Conservation (phyloP, 1,140 invertebrate species). For the Uloborus diversus region DNA sequence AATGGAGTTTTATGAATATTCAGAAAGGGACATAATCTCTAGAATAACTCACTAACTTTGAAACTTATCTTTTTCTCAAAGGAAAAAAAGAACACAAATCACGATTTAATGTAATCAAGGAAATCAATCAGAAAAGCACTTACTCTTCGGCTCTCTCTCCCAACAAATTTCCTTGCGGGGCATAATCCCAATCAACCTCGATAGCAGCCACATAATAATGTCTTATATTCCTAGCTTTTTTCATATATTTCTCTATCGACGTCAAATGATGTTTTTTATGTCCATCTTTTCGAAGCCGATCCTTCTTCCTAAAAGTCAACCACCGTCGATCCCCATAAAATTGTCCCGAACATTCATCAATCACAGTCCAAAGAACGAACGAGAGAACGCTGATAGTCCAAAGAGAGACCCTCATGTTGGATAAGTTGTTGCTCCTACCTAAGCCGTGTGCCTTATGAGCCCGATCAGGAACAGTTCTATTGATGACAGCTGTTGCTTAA, state of each 20-base stretch:
- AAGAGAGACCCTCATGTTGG: constrained; percentile 22
- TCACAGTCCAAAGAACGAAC: constrained; percentile 17
- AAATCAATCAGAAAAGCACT: too few species aligned
- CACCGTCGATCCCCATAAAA: constrained; percentile 31
- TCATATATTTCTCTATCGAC: constrained; percentile 28
- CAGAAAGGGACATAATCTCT: too few species aligned
- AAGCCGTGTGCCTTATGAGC: neutral
- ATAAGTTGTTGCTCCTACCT: neutral
- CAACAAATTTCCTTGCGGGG: constrained; percentile 56
- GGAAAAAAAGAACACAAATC: too few species aligned
- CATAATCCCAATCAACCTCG: constrained; percentile 63
- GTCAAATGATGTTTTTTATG: constrained; percentile 35
- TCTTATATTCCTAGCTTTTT: constrained; percentile 44
- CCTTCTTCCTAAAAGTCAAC: neutral
- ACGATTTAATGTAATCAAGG: too few species aligned
- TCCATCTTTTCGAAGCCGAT: constrained; percentile 5
- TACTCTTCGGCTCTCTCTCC: constrained; percentile 32
- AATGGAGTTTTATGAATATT: too few species aligned
- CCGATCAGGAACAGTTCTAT: neutral
- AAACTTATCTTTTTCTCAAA: too few species aligned
- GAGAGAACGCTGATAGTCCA: constrained; percentile 2
- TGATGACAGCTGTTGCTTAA: neutral
- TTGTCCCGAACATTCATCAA: constrained; percentile 44
- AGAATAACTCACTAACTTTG: too few species aligned
- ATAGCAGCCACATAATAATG: constrained; percentile 63